Base-by-base conservation (phyloP, 92 coral and sea anemone genomes). In the Metridium senile region DNA sequence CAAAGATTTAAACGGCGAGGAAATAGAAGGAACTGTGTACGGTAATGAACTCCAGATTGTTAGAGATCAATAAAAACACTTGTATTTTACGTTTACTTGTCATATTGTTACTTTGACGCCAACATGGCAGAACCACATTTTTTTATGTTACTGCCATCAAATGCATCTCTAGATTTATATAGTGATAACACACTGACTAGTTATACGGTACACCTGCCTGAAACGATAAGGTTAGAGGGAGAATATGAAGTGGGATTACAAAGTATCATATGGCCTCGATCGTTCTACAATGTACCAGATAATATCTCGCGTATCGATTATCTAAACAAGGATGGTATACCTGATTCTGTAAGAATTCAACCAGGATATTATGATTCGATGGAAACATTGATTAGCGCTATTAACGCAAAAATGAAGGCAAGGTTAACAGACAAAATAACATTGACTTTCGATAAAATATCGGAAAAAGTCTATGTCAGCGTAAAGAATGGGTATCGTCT, bases 161-260 rank as follows among this genome's bases (percentile, higher is more conserved):
- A 87, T 66, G 66, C 78, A 19, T 72, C 81, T n/a, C 58, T 80
- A 11, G 75, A 77, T 32, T 45, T 56, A 28, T 87, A 83, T 32
- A 75, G 80, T 18, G 18, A 78, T 26, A 87, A 83, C 26, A 87
- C 88, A 10, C 28, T 83, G 31, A 59, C 88, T 9, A 81, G 80
- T 46, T 87, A 57, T 62, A 63, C 71, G 16, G 85, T 82, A 6
- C 62, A 70, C 21, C 65, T 82, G 33, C 81, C 86, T 22, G 81
- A 88, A 26, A 67, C 73, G 17, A 66, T 85, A 3, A 32, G 0
- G 1, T 35, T 85, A 34, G 26, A 26, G 9, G 85, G 79, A 18
- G 43, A 74, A 2, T 85, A 80, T 80, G 89, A 80, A 74, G 89
- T 80, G 2, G 82, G 81, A 1, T 34, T 72, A 8, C 66, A 72